Evolutionary conservation across 2,888 invertebrate species (phyloP).

Genomic region (Erannis defoliaria): DNA sequence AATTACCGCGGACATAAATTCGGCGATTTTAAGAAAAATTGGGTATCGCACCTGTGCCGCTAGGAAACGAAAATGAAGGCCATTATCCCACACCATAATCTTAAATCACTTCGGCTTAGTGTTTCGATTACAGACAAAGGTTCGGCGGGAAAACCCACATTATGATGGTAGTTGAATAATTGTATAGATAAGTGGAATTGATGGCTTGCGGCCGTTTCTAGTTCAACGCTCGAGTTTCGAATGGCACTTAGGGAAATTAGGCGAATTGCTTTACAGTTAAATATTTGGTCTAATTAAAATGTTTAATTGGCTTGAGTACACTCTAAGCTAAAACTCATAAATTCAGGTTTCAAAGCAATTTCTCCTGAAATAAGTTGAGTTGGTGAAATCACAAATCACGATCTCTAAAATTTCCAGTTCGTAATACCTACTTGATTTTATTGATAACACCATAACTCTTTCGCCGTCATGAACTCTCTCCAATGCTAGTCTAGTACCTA

Average conservation of each 20-base stretch:
- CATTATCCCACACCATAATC: conserved; percentile 85
- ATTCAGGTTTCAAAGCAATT: conserved; percentile 16
- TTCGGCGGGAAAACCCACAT: conserved; percentile 80
- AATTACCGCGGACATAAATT: conserved; percentile 69
- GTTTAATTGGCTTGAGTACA: conserved; percentile 22
- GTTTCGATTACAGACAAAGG: conserved; percentile 86
- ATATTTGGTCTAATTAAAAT: conserved; percentile 28
- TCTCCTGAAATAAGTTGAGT: conserved; percentile 4
- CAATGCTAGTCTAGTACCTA: not conserved
- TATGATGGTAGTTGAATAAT: conserved; percentile 84
- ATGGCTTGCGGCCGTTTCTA: conserved; percentile 62
- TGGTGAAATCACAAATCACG: not conserved
- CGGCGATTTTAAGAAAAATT: conserved; percentile 75
- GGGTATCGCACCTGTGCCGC: conserved; percentile 76
- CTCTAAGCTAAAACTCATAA: conserved; percentile 5
- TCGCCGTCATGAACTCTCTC: too few relatives aligned
- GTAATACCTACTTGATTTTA: not conserved
- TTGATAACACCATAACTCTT: too few relatives aligned
- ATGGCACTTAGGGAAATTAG: conserved; percentile 33
- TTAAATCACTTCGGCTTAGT: conserved; percentile 85
- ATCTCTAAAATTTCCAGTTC: not conserved
- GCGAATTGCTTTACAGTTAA: conserved; percentile 26
- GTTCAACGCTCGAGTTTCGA: conserved; percentile 30
- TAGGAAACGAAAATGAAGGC: conserved; percentile 78
- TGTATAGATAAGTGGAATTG: conserved; percentile 82